Evolutionary conservation across 2,888 invertebrate species (phyloP), one percentile per base, ranked within the genome.

Genomic region (Scaptomyza cyrtandrae): DNA sequence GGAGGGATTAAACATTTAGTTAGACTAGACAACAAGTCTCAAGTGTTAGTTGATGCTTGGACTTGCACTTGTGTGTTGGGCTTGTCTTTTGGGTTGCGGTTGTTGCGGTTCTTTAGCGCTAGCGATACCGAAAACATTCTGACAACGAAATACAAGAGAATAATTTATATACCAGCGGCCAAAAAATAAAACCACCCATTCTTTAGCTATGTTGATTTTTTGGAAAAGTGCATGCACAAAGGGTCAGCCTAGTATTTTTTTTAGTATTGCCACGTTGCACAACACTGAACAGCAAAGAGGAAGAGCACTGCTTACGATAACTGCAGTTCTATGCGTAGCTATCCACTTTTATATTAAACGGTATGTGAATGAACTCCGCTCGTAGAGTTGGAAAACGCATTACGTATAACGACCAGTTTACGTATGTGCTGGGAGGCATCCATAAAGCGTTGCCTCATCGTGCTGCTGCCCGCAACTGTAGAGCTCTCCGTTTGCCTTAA

Each of bases 391-490:
- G 82, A 66, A 54, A 90, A 89, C 35, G 90, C 91, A 35, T 90
- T 88, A 46, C 91, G 90, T 71, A 91, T 86, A 33, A 90, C 84
- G 44, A 91, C 82, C 76, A 91, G 75, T 70, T 89, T 88, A n/a
- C 90, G 81, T 19, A 91, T 87, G 33, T 91, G 91, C 54, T 86
- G 74, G 31, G 91, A 91, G 61, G 90, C 91, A 68, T 86, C 90
- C 66, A 80, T 82, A 58, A 91, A 90, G 7, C 90, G 86, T 55
- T 86, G 89, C 16, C 88, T 77, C 73, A 90, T 86, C 37, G 86
- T 76, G 60, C 80, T 86, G 69, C 72, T 89, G 27, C 75, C 90
- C 5, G 84, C 90, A 43, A 89, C 49, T 6, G 86, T 90, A 7
- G 89, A 82, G 53, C 85, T 88, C 63, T 91, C 88, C 19, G 91